A percentile compares a stretch with the other conserved stretches of the same genome.
Conservation (phyloP, 2,113 vertebrate species). For the Pseudorhombus dupliciocellatus region DNA sequence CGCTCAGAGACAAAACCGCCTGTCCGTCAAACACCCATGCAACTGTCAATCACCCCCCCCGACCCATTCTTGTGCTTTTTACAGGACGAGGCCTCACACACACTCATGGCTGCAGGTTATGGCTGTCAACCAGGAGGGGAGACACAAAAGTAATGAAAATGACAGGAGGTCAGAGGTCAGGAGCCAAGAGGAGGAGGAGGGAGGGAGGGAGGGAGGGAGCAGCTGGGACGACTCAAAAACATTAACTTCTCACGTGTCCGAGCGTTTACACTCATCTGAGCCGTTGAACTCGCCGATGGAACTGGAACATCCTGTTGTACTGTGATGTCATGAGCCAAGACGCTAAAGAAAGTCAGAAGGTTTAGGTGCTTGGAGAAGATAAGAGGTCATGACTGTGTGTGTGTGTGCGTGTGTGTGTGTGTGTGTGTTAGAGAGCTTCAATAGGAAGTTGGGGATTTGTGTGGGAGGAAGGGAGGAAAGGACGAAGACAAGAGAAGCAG, state of each 20-base stretch:
- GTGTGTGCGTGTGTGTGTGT: slow-evolving; percentile 17
- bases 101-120: slow-evolving; percentile 3
- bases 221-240: slow-evolving; percentile 18
- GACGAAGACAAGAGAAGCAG: slow-evolving; percentile 5
- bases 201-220: neutral
- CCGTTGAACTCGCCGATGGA: no score
- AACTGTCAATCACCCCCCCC: slow-evolving; percentile 73
- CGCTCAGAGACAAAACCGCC: slow-evolving; percentile 62
- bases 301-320: neutral
- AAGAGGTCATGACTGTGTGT: neutral
- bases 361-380: neutral
- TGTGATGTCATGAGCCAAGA: neutral
- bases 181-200: neutral
- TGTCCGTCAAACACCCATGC: slow-evolving; percentile 74
- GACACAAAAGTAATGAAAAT: slow-evolving; percentile 17
- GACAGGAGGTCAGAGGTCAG: slow-evolving; percentile 32
- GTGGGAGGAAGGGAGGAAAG: slow-evolving; percentile 6
- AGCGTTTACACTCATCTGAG: no score
- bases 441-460: slow-evolving; percentile 20
- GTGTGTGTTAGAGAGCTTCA: neutral
- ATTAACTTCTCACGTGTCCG: no score
- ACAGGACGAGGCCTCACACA: slow-evolving; percentile 14
- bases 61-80: slow-evolving; percentile 20
- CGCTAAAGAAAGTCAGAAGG: neutral
- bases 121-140: slow-evolving; percentile 19